These are phyloP conservation scores for Delia radicum DNA, from an alignment of 1,140 invertebrate genomes.

Conservation along the genomic window DNA sequence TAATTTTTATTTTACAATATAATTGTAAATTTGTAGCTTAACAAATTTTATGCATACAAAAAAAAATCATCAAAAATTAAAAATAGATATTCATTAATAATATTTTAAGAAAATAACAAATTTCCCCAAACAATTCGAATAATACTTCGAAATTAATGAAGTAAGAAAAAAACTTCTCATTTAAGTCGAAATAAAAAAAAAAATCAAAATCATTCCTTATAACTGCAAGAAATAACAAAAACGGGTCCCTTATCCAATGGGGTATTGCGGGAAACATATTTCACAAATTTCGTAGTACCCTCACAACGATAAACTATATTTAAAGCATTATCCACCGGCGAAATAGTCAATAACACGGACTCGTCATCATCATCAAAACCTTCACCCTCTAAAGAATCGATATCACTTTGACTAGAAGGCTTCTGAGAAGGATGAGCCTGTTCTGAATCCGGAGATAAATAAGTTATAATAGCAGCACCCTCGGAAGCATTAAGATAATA, in stretches of 20 bases:
- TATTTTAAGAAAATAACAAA: background rate
- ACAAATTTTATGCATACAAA: background rate
- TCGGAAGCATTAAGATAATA: slow-evolving; percentile 61
- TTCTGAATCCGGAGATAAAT: slow-evolving; percentile 59
- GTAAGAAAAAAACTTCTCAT: background rate
- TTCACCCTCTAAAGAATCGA: slow-evolving; percentile 24
- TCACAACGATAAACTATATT: slow-evolving; percentile 68
- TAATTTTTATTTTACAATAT: background rate
- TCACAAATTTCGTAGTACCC: slow-evolving; percentile 65
- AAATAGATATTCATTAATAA: background rate
- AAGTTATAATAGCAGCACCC: slow-evolving; percentile 57
- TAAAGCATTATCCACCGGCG: slow-evolving; percentile 64
- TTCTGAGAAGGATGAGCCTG: slow-evolving; percentile 29
- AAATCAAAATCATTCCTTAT: slow-evolving; percentile 49
- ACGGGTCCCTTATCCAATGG: slow-evolving; percentile 48
- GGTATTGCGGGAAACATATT: slow-evolving; percentile 60
- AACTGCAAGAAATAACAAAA: slow-evolving; percentile 52
- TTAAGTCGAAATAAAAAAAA: background rate
- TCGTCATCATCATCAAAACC: slow-evolving; percentile 33
- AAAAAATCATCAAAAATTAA: background rate
- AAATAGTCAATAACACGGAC: slow-evolving; percentile 57
- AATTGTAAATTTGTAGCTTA: background rate
- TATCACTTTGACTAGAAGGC: slow-evolving; percentile 28
- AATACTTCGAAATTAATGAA: background rate
- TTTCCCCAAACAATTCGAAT: background rate